Percentiles rank a stretch among this genome's conserved stretches.
Evolutionary conservation across 2,113 vertebrate species (phyloP).

Genomic region (Tauraco erythrolophus): DNA sequence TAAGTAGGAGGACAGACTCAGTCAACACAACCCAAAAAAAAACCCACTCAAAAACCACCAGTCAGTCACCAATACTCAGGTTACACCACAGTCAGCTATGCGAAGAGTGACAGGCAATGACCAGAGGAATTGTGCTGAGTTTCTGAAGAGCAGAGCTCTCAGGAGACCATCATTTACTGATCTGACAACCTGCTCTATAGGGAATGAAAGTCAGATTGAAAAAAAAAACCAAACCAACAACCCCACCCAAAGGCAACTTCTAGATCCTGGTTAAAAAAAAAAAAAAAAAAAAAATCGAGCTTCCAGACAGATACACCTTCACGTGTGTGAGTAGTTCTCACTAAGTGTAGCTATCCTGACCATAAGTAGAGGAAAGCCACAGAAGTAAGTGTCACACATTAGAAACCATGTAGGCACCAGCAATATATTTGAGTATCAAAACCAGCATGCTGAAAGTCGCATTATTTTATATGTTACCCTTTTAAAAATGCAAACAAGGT

Average conservation of each 20-base stretch:
- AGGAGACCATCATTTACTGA: not conserved
- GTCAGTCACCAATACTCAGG: not conserved
- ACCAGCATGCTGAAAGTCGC: not conserved
- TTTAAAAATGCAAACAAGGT: not conserved
- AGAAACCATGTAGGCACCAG: not conserved
- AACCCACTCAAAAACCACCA: not conserved
- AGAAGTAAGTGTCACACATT: not conserved
- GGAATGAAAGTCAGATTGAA: not conserved
- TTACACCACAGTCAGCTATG: not conserved
- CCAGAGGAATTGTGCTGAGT: not conserved
- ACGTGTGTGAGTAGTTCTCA: not conserved
- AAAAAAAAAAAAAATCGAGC: not conserved
- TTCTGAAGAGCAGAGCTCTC: not conserved
- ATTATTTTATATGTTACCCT: not conserved
- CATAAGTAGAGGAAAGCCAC: not conserved
- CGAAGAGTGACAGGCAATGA: not conserved
- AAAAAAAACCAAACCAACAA: no score
- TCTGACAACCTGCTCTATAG: not conserved
- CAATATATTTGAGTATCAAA: not conserved
- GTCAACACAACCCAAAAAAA: not conserved
- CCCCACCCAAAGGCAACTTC: not conserved
- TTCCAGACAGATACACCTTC: not conserved
- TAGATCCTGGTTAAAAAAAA: not conserved
- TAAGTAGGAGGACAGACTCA: not conserved
- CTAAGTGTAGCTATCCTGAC: not conserved